These are phyloP conservation scores for Toxonevra muliebris DNA, from an alignment of 2,888 invertebrate species.

Conservation along the genomic window DNA sequence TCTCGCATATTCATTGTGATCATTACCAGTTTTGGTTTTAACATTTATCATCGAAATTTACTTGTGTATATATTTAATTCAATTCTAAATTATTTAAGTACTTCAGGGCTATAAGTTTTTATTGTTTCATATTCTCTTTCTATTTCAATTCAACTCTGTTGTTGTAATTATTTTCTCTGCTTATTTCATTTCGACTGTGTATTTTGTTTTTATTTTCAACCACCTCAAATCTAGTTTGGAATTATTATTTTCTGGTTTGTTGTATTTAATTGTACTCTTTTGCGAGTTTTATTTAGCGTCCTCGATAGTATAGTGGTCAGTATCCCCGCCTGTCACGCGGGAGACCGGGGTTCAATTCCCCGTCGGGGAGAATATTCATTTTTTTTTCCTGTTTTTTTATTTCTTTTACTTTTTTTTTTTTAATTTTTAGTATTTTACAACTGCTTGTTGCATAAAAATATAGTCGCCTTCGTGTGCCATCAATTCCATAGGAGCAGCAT, in stretches of 20 bases:
- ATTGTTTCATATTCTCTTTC: too few relatives aligned
- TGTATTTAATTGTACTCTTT: background rate
- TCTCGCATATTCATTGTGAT: too few relatives aligned
- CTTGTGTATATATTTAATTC: too few relatives aligned
- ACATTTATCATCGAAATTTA: too few relatives aligned
- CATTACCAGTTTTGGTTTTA: too few relatives aligned
- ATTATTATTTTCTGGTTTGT: background rate
- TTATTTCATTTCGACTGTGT: background rate
- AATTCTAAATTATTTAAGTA: too few relatives aligned
- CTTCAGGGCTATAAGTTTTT: too few relatives aligned
- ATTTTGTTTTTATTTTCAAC: too few relatives aligned
- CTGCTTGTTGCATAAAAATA: background rate
- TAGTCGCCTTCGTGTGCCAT: too few relatives aligned
- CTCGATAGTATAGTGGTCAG: conserved; percentile 62
- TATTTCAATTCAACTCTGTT: too few relatives aligned
- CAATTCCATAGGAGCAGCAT: too few relatives aligned
- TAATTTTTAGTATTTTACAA: background rate
- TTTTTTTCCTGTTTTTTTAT: background rate
- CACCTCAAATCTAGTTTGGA: too few relatives aligned
- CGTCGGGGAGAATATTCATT: conserved; percentile 52
- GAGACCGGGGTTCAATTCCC: conserved; percentile 62
- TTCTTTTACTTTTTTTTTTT: background rate
- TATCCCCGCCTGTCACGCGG: conserved; percentile 63
- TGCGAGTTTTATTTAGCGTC: conserved; percentile 30
- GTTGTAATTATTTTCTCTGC: background rate